These are phyloP conservation scores for Argopecten irradians DNA, from an alignment of 1,140 invertebrate species.

Conservation along the genomic window DNA sequence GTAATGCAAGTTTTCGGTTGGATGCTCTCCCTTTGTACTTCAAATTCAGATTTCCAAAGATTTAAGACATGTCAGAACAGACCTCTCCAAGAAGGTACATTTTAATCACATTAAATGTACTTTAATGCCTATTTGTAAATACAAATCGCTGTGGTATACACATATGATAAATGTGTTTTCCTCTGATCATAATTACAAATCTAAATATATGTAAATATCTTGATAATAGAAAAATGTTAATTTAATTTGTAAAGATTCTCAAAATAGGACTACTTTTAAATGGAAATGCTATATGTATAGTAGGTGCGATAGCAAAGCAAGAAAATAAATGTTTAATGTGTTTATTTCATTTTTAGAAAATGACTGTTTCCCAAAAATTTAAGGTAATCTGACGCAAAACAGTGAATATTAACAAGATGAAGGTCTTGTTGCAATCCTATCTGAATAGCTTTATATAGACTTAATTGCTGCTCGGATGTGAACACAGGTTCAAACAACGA, in stretches of 20 bases:
- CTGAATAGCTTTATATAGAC: no score
- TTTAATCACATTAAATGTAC: not conserved
- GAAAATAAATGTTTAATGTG: not conserved
- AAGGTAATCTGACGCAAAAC: not conserved
- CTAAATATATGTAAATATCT: not conserved
- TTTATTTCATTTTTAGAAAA: no score
- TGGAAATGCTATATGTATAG: not conserved
- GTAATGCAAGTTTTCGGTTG: not conserved
- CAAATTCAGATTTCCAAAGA: not conserved
- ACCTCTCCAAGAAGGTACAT: not conserved
- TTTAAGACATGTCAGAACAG: not conserved
- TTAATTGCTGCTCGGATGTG: no score
- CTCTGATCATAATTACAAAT: not conserved
- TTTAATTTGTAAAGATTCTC: not conserved
- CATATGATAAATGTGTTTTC: not conserved
- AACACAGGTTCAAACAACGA: no score
- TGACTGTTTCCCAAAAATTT: not conserved
- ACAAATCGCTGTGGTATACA: not conserved
- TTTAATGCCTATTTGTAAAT: not conserved
- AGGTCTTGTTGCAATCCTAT: not conserved
- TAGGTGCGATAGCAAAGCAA: not conserved
- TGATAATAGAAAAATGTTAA: not conserved
- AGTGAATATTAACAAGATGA: not conserved
- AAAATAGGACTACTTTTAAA: not conserved
- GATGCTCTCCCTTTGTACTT: not conserved